Percentiles rank a stretch among this genome's conserved stretches.
phyloP scores from a whole-genome alignment of 2,113 vertebrate genomes.

The Marmota flaviventris region DNA sequence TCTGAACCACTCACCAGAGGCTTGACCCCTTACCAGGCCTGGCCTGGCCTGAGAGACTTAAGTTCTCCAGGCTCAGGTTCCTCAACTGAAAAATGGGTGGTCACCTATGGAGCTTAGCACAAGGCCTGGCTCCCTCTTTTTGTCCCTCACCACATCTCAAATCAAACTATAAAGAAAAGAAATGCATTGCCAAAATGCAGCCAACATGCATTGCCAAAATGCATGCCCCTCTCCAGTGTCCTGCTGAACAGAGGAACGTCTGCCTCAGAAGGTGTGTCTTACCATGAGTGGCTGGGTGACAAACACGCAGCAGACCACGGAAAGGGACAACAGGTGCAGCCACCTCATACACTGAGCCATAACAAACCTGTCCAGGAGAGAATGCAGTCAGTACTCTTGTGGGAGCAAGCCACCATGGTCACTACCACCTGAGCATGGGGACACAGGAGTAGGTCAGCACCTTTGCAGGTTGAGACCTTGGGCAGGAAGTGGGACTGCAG shows the following conservation, averaged over 20 bases:
- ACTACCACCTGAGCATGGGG: background rate
- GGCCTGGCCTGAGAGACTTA: background rate
- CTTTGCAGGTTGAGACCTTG: accelerated
- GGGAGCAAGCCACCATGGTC: background rate
- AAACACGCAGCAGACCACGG: conserved; percentile 88
- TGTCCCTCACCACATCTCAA: background rate
- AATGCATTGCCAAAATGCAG: accelerated
- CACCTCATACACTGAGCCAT: conserved; percentile 85
- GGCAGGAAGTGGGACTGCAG: accelerated
- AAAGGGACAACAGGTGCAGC: conserved; percentile 88
- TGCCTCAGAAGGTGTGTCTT: background rate
- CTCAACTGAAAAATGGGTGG: background rate
- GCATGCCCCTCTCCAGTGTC: accelerated
- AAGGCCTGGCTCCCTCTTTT: background rate
- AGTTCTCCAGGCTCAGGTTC: background rate
- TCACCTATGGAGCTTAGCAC: background rate
- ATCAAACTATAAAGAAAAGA: background rate
- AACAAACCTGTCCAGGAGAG: conserved; percentile 86
- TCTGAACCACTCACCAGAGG: background rate
- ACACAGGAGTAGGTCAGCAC: accelerated
- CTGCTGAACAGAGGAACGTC: accelerated
- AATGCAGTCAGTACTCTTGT: accelerated
- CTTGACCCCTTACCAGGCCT: accelerated
- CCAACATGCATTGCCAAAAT: accelerated
- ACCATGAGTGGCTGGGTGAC: conserved; percentile 90